Evolutionary conservation across 2,113 vertebrate species (phyloP), one percentile per base, ranked within the genome.

Genomic region (Siniperca chuatsi): DNA sequence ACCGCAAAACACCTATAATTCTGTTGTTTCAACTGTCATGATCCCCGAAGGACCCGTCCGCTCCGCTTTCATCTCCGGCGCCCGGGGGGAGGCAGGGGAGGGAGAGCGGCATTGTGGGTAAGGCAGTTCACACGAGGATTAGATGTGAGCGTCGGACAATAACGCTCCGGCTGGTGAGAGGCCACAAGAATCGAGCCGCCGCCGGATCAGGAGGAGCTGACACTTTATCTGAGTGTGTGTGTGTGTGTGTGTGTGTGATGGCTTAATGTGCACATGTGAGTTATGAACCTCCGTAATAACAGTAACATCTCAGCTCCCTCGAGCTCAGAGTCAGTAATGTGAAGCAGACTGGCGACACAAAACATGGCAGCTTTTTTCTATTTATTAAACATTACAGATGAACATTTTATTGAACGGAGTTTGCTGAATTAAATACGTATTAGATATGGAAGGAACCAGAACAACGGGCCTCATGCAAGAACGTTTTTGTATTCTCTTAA

Each of bases 141-240:
- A 86, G 74, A 84, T 73, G 57, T 2, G 25, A 81, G 44, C 15
- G 54, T 68, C 4, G 71, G 65, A 79, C 72, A 50, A 75, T 48
- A 81, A 82, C 76, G 61, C 71, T 68, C 37, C 23, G 23, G 46
- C 79, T 46, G 80, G 35, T 37, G 57, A 76, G 2, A 18, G n/a
- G 87, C 89, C 90, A 78, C 91, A 91, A 81, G 57, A 87, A 76
- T 58, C 9, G 15, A 86, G 74, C 60, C 6, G 44, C 82, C 15
- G 35, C 69, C 18, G 50, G 46, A 62, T 74, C 50, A 67, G 50
- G 82, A 81, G 50, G 69, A 70, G 58, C 40, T 44, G 65, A 67
- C 42, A 16, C 42, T 68, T 16, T 18, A 29, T 25, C 23, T n/a
- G 73, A 21, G 25, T 25, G 61, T 62, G 52, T 75, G 20, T 81